These are phyloP conservation scores for Scrobipalpa costella DNA, from an alignment of 2,888 invertebrate species.

Conservation along the genomic window DNA sequence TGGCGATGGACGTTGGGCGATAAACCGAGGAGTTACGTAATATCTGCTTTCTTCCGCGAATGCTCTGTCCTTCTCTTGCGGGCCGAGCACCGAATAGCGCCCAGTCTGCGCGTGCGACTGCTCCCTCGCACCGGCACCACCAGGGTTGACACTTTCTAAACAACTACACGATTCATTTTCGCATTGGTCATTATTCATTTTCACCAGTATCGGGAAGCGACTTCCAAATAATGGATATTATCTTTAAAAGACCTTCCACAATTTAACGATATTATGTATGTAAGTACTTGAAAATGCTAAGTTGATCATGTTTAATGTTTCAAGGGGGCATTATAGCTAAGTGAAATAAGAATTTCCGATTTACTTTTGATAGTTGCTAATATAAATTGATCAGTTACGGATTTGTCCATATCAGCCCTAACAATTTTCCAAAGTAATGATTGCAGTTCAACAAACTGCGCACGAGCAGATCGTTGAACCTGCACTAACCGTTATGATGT, in stretches of 20 bases:
- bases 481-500: constrained; percentile 62
- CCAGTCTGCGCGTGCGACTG: constrained; percentile 35
- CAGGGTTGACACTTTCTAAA: constrained; percentile 48
- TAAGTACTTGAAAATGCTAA: too few relatives aligned
- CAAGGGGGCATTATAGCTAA: too few relatives aligned
- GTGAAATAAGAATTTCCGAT: too few relatives aligned
- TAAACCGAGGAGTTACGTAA: constrained; percentile 67
- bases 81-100: too few relatives aligned
- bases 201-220: too few relatives aligned
- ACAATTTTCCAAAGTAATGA: constrained; percentile 75
- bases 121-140: constrained; percentile 42
- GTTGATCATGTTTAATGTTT: too few relatives aligned
- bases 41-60: constrained; percentile 71
- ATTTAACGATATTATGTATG: too few relatives aligned
- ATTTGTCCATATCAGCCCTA: constrained; percentile 55
- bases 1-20: constrained; percentile 37
- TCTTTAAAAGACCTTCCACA: too few relatives aligned
- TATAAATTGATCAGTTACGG: neutral
- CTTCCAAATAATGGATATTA: too few relatives aligned
- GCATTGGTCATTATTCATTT: too few relatives aligned
- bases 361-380: too few relatives aligned
- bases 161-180: too few relatives aligned
- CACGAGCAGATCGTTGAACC: constrained; percentile 78
- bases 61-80: constrained; percentile 47
- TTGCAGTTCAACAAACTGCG: constrained; percentile 80